Base-by-base conservation (phyloP, 2,797 vertebrate species). In the Sphenopsis melanotis region DNA sequence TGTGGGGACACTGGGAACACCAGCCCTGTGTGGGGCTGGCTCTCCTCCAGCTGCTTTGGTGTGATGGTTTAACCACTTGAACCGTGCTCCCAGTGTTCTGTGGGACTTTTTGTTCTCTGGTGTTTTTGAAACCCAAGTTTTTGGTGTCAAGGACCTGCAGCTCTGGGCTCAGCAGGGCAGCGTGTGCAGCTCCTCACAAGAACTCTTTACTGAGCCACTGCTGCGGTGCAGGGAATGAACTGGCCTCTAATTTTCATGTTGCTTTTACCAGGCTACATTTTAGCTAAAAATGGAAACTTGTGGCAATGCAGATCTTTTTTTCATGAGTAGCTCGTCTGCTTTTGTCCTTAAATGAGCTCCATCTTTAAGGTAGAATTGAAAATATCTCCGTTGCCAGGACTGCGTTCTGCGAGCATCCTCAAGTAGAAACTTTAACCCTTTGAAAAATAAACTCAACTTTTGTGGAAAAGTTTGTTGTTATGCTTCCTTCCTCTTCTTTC, bases 241-340 rank as follows among this genome's bases (percentile, higher is more conserved):
- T 80, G 64, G 22, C 75, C 88, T 96, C 71, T 94, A 76, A 93
- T 96, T 96, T 94, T 83, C 89, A 16, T 63, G 52, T 81, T 89
- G 64, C 68, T 92, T 95, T 93, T 80, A 81, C 92, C 83, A 93
- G 71, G 86, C 77, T 92, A 76, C 65, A 32, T 94, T 93, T 95
- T 87, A 91, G 63, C 91, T 95, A 95, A 96, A 95, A 96, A 84
- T 89, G 81, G 88, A 95, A 71, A 49, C 80, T 84, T 82, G 63
- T 95, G 89, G 90, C 85, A 77, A 46, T 52, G 60, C 66, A 77
- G 75, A 65, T 83, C 5, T 91, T 29, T 93, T 36, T 87, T 81
- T 81, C 53, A 85, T n/a, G 37, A 88, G 75, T 89, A 56, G 41
- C 60, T 76, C 42, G 29, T 70, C 94, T 93, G 4, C 88, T 94